Evolutionary conservation across 2,797 vertebrate genomes (phyloP), one percentile per base, ranked within the genome.

Genomic region (Chelon labrosus): DNA sequence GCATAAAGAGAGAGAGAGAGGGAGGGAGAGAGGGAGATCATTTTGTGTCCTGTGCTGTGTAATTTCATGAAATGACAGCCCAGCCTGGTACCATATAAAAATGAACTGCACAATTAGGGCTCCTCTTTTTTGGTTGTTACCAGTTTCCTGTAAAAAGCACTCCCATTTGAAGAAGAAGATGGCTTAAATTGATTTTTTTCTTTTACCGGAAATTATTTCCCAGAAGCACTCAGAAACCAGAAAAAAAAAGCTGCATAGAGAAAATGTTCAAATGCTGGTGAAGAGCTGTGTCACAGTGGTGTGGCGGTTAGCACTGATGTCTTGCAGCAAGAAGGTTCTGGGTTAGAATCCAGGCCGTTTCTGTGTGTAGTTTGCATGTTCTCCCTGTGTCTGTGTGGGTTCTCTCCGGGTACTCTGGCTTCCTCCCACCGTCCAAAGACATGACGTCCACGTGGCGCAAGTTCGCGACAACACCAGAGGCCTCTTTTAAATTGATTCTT

Each of bases 51-150:
- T 44, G 20, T 50, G 4, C 55, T 38, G 38, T 25, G 51, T 65
- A 46, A 41, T 81, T 58, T 47, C 35, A 19, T 59, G 58, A 50
- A 73, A 70, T 73, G 16, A 38, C 46, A 42, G 22, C 0, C 10
- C 37, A 67, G 56, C n/a, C 16, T 63, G 58, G 27, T 42, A 41
- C 14, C 20, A 42, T 38, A 35, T 35, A 35, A 35, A 35, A 35
- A 5, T 35, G 38, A 50, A 65, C 46, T 73, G 10, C 25, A 19
- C 5, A 51, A 67, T 63, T 54, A 22, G 37, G 7, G 53, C 20
- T 25, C 10, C 20, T 50, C 6, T 39, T 38, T 56, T 35, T 61
- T 42, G 35, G 12, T 46, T 35, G 46, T 39, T 22, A 20, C 7
- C 39, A 58, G 1, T 11, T 38, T 59, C 12, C 2, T 16, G 38